phyloP scores from a whole-genome alignment of 2,888 invertebrate species.

The Cephus sareptanus region DNA sequence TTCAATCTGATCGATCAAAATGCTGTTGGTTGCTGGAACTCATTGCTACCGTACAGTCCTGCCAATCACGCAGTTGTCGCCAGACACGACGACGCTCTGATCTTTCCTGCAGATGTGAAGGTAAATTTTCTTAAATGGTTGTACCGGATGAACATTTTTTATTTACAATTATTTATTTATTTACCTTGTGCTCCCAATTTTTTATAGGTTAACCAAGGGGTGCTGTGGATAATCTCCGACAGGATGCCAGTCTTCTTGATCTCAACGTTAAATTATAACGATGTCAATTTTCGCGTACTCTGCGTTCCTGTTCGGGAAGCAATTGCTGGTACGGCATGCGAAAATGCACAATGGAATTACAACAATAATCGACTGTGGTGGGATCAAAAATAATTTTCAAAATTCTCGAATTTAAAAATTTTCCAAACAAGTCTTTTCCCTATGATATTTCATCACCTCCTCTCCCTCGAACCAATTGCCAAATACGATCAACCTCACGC shows the following conservation, averaged over 20 bases:
- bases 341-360: conserved; percentile 59
- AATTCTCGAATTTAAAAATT: background rate
- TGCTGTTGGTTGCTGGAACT: conserved; percentile 86
- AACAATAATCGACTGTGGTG: conserved; percentile 53
- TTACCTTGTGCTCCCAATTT: background rate
- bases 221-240: conserved; percentile 84
- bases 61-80: conserved; percentile 78
- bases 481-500: background rate
- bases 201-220: conserved; percentile 73
- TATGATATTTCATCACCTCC: background rate
- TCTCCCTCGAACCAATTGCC: background rate
- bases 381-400: conserved; percentile 39
- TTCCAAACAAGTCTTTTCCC: background rate
- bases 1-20: conserved; percentile 85
- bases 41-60: conserved; percentile 73
- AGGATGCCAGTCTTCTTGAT: conserved; percentile 84
- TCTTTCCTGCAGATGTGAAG: conserved; percentile 85
- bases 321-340: conserved; percentile 80
- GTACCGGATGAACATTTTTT: background rate
- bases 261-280: conserved; percentile 76
- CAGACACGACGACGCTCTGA: conserved; percentile 79
- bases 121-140: conserved; percentile 57
- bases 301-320: conserved; percentile 76
- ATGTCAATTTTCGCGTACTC: conserved; percentile 82
- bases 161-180: background rate